Percentiles rank a stretch among this genome's conserved stretches.
These are phyloP conservation scores for Dinomys branickii DNA, from an alignment of 2,113 vertebrate genomes.

Conservation along the genomic window DNA sequence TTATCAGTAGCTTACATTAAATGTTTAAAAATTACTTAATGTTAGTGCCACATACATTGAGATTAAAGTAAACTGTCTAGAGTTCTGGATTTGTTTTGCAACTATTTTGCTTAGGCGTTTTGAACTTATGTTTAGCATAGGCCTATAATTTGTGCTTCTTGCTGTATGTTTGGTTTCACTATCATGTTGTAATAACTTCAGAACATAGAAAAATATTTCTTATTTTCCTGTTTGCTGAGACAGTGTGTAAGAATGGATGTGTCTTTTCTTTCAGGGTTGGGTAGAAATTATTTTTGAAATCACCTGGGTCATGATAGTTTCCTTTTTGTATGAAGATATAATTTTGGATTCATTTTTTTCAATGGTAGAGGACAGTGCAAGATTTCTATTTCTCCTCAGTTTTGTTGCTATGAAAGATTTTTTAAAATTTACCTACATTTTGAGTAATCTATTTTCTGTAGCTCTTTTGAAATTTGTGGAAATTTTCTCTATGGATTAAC, in stretches of 20 bases:
- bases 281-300: slow-evolving; percentile 41
- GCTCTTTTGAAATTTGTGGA: neutral
- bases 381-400: slow-evolving; percentile 35
- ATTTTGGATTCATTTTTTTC: neutral
- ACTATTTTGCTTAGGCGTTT: slow-evolving; percentile 15
- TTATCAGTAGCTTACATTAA: neutral
- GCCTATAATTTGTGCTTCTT: slow-evolving; percentile 21
- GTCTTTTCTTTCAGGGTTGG: neutral
- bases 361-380: neutral
- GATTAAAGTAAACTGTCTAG: neutral
- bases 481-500: neutral
- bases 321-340: neutral
- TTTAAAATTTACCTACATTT: neutral
- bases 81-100: neutral
- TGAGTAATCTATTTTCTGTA: neutral
- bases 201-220: neutral
- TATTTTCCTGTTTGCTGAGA: neutral
- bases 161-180: neutral
- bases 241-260: slow-evolving; percentile 15
- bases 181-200: neutral
- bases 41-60: neutral
- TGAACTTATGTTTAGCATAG: neutral
- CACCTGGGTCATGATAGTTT: neutral
- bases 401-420: neutral
- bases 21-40: neutral